A percentile compares a stretch with the other conserved stretches of the same genome.
Conservation (phyloP, 2,888 invertebrate species). For the Drosophila emarginata region DNA sequence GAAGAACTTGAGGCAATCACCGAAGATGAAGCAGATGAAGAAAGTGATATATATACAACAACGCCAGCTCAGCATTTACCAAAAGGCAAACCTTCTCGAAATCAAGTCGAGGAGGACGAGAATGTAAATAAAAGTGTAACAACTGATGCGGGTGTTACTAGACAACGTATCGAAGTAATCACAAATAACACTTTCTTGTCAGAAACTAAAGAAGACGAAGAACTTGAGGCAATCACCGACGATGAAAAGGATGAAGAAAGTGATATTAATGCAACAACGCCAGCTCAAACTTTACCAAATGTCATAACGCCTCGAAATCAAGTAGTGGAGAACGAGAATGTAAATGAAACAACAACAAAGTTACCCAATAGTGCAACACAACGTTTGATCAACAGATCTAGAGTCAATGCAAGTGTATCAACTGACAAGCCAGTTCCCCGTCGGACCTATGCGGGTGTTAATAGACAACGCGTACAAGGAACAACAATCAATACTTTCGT, state of each 20-base stretch:
- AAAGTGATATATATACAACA: background rate
- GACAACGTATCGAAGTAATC: too few species aligned
- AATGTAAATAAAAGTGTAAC: too few species aligned
- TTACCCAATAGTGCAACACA: too few species aligned
- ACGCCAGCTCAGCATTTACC: background rate
- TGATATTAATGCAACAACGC: background rate
- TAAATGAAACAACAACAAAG: background rate
- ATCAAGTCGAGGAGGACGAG: too few species aligned
- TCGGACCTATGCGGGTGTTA: conserved; percentile 35
- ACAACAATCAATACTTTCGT: conserved; percentile 16
- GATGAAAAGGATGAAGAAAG: too few species aligned
- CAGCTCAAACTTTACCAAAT: background rate
- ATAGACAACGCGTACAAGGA: conserved; percentile 31
- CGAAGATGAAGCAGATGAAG: background rate
- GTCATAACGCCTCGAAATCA: conserved; percentile 4
- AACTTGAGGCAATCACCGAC: conserved; percentile 3
- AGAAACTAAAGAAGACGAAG: conserved; percentile 1
- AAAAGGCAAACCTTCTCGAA: background rate
- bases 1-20: conserved; percentile 6
- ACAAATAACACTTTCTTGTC: too few species aligned
- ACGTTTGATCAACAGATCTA: too few species aligned
- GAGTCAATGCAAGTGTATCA: too few species aligned
- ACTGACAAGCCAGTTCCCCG: conserved; percentile 19
- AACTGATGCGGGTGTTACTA: too few species aligned
- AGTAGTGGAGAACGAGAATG: background rate